A percentile compares a stretch with the other conserved stretches of the same genome.
These are phyloP conservation scores for Eupithecia inturbata DNA, from an alignment of 2,888 invertebrate species.

Conservation along the genomic window DNA sequence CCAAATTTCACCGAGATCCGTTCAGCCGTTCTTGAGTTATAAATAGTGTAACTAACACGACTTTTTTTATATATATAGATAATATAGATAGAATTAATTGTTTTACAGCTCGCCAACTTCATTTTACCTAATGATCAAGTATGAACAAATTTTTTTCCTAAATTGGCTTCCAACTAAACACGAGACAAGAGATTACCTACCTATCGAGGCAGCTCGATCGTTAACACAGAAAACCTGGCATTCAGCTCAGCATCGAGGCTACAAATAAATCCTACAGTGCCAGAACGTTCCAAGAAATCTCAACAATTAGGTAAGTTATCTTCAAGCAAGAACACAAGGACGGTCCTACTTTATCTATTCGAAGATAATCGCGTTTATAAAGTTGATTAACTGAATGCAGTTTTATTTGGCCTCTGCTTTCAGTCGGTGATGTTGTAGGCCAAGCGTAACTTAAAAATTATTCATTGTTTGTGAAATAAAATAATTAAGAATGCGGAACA, in stretches of 20 bases:
- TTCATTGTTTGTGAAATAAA: background rate
- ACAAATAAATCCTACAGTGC: background rate
- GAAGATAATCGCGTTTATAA: slow-evolving; percentile 17
- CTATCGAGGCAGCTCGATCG: too few species aligned
- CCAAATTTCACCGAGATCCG: too few species aligned
- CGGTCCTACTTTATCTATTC: slow-evolving; percentile 10
- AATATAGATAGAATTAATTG: too few species aligned
- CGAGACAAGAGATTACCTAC: too few species aligned
- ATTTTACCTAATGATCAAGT: too few species aligned
- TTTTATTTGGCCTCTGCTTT: slow-evolving; percentile 4
- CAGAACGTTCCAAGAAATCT: background rate
- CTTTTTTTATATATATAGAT: too few species aligned
- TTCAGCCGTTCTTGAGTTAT: too few species aligned
- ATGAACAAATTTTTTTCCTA: too few species aligned
- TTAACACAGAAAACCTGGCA: too few species aligned
- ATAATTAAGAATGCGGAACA: background rate
- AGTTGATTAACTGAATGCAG: slow-evolving; percentile 14
- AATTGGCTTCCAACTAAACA: too few species aligned
- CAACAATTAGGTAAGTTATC: background rate
- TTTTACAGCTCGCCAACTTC: too few species aligned
- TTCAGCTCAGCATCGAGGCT: background rate
- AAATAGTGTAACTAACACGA: too few species aligned
- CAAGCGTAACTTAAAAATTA: background rate
- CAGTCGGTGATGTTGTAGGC: background rate
- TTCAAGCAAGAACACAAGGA: slow-evolving; percentile 1